Percentiles rank a stretch among this genome's conserved stretches.
Evolutionary conservation across 2,797 vertebrate species (phyloP).

Genomic region (Melanotaenia maccullochi): DNA sequence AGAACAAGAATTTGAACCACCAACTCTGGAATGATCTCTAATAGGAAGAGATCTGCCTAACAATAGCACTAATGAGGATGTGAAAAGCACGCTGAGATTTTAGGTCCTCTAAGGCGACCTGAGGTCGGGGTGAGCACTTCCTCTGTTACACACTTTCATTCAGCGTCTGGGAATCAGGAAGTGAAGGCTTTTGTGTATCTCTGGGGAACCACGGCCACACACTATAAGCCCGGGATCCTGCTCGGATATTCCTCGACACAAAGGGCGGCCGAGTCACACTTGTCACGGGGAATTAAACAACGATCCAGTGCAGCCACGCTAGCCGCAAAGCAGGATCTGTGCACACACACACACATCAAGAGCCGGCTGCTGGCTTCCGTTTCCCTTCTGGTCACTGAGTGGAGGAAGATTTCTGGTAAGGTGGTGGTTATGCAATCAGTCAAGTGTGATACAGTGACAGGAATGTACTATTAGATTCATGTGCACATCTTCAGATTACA

Average conservation of each 20-base stretch:
- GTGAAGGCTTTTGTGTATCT: conserved; percentile 26
- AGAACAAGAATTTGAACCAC: conserved; percentile 8
- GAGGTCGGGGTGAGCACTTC: conserved; percentile 32
- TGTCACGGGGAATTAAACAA: conserved; percentile 66
- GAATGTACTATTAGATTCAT: conserved; percentile 44
- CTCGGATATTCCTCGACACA: conserved; percentile 76
- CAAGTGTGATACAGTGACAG: conserved; percentile 53
- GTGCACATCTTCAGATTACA: conserved; percentile 3
- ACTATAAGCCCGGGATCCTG: not conserved
- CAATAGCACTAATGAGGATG: conserved; percentile 60
- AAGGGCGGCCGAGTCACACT: conserved; percentile 61
- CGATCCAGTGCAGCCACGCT: conserved; percentile 20
- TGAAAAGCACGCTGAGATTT: conserved; percentile 56
- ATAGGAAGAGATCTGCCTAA: conserved; percentile 60
- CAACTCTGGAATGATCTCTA: conserved; percentile 36
- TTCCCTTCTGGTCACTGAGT: conserved; percentile 68
- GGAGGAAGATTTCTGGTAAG: conserved; percentile 65
- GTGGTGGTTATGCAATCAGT: conserved; percentile 54
- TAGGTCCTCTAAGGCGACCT: conserved; percentile 47
- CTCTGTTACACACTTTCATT: conserved; percentile 32
- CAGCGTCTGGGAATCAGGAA: conserved; percentile 49
- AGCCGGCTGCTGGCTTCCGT: conserved; percentile 56
- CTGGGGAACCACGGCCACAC: conserved; percentile 30
- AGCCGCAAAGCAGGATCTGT: conserved; percentile 16
- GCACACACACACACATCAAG: conserved; percentile 30